Conservation (phyloP, 2,888 invertebrate genomes). For the Parelbella ahira region DNA sequence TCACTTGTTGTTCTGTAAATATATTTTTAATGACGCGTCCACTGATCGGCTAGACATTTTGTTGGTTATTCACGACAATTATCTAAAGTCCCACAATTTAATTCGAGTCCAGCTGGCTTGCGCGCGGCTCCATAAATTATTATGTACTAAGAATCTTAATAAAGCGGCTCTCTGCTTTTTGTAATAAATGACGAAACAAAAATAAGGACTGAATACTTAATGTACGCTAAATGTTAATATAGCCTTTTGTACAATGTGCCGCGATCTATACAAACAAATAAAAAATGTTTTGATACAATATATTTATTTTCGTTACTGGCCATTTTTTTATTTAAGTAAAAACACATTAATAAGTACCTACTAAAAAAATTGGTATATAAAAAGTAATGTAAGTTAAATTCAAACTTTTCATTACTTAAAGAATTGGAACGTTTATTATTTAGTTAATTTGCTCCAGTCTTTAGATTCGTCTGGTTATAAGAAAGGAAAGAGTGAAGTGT, state of each 20-base stretch:
- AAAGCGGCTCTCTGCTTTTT: constrained; percentile 62
- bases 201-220: constrained; percentile 68
- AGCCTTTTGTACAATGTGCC: constrained; percentile 38
- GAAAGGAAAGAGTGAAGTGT: too few relatives aligned
- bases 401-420: too few relatives aligned
- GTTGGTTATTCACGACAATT: constrained; percentile 37
- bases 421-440: too few relatives aligned
- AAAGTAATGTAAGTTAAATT: too few relatives aligned
- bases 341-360: too few relatives aligned
- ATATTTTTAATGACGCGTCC: not conserved
- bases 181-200: constrained; percentile 73
- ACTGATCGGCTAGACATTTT: constrained; percentile 6
- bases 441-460: too few relatives aligned
- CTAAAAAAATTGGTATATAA: too few relatives aligned
- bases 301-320: too few relatives aligned
- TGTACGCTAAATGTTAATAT: constrained; percentile 42
- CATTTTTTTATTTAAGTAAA: too few relatives aligned
- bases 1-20: too few relatives aligned
- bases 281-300: constrained; percentile 19
- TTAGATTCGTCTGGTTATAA: too few relatives aligned
- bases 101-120: constrained; percentile 50
- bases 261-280: constrained; percentile 33
- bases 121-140: constrained; percentile 55
- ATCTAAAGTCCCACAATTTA: constrained; percentile 54
- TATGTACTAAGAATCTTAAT: constrained; percentile 71